Base-by-base conservation (phyloP, 2,797 vertebrate species). In the Gymnothorax javanicus region DNA sequence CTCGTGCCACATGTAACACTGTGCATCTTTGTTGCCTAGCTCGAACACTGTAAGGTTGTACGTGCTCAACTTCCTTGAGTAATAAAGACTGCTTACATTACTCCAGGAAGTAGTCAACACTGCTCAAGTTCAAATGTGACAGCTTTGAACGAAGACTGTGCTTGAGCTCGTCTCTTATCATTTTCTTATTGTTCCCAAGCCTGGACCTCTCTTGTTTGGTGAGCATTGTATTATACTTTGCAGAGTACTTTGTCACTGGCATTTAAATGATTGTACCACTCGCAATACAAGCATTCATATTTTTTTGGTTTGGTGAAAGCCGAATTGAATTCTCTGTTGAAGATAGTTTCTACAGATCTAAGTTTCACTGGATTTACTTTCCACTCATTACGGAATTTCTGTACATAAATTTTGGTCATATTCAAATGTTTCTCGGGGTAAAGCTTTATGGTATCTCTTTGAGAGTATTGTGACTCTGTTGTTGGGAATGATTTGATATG, bases 1-100 rank as follows among this genome's bases (percentile, higher is more conserved):
- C 25, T 87, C 59, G 83, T 83, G 86, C 86, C 86, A 83, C 86
- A 69, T 71, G 82, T 69, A 83, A 43, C 79, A 87, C 6, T 83
- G 23, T 11, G 54, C 82, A 8, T 79, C 25, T 79, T 79, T 79
- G 43, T 33, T 84, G 59, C 33, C 83, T 33, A 84, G 7, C 33
- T 84, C 60, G n/a, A 64, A 52, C 3, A 67, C 59, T 27, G 60
- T 84, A 6, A 84, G 33, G 60, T 33, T 84, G 62, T 84, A 84
- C 0, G 56, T 60, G 54, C 56, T 84, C 4, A 84, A 27, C 33
- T 64, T 84, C 23, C 25, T 8, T 15, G 60, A 64, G 25, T 84
- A 84, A 50, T 84, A 67, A 5, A 84, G 43, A 67, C 25, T 84
- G 13, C 58, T 85, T 27, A 84, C 83, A 84, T 84, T 67, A 20